Base-by-base conservation (phyloP, 2,113 vertebrate genomes). In the Corydoras sp. region DNA sequence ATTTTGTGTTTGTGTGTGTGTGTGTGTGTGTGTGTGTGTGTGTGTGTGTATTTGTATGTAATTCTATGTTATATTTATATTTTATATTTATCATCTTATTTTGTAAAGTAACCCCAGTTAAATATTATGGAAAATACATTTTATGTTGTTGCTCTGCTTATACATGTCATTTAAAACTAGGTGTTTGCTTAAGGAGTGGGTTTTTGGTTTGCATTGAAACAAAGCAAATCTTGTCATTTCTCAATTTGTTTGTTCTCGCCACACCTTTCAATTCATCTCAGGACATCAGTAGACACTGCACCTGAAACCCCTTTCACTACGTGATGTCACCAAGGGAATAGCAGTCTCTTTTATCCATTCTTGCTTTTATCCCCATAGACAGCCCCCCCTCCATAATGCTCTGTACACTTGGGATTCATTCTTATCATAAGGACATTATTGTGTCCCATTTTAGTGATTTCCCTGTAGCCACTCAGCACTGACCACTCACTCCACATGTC, bases 371-470 rank as follows among this genome's bases (percentile, higher is more conserved):
- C 64, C 55, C 61, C 15, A 51, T 49, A 72, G 67, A 64, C 12
- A 30, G 35, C 18, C 18, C 18, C 18, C 18, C 18, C 18, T 24
- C 18, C 18, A 10, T 53, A 50, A 32, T 63, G 7, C 4, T 43
- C 12, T 3, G 2, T n/a, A 9, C 56, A 61, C 55, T 65, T 65
- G 61, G 48, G 64, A 55, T 62, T 68, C 12, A 49, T 49, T 61
- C 50, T 43, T 14, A 56, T 31, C 10, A 71, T 24, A 61, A 64
- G 15, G 15, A 56, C 69, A 24, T 24, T 24, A 24, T 55, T 60
- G 18, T 10, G 50, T 68, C 68, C 58, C 65, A 74, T 74, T 68
- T 74, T 30, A 51, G 62, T 55, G 50, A 74, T 74, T 73, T 73
- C 58, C 72, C 62, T 62, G 50, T 68, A 54, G 72, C 55, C 65